Base-by-base conservation (phyloP, 2,888 invertebrate genomes). In the Eilema depressum region DNA sequence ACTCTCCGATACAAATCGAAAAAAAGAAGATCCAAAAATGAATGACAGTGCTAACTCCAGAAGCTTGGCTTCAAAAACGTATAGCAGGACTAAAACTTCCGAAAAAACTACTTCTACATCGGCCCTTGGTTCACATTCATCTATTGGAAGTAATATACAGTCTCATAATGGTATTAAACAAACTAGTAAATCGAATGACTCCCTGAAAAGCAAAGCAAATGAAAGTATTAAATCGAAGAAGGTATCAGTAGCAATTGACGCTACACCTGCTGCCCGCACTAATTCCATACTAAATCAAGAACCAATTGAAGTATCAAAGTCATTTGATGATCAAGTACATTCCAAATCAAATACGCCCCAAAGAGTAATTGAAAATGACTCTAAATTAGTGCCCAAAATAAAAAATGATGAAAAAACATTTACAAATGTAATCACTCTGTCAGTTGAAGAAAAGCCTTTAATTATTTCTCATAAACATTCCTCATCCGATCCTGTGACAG, bases 171-270 rank as follows among this genome's bases (percentile, higher is more conserved):
- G 86, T 75, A 79, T 80, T 14, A 92, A 89, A 78, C 84, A 87
- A 37, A 85, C 83, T 17, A 89, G 85, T 65, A 95, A 96, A 83
- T 93, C 96, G 2, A 95, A 89, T 71, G 93, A 94, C 64, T 95
- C 95, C 0, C 76, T 94, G n/a, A 93, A 89, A 86, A 95, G 93
- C 68, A 93, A 90, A 83, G 89, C 89, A 10, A 89, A 89, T 26
- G 95, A 93, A 60, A 95, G 94, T 68, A 82, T 89, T 11, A 96
- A 96, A 74, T 96, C 97, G 0, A 96, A 96, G 79, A 97, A 97
- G 90, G 97, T 98, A 3, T 98, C 97, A 0, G 97, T 98, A 14
- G 98, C 97, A 0, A 96, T 98, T 41, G 98, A 98, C 88, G 98
- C 98, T 0, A 98, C 98, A 0, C 97, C 97, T 17, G 96, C 97